These are phyloP conservation scores for Pluvialis apricaria DNA, from an alignment of 2,113 vertebrate species.

Conservation along the genomic window DNA sequence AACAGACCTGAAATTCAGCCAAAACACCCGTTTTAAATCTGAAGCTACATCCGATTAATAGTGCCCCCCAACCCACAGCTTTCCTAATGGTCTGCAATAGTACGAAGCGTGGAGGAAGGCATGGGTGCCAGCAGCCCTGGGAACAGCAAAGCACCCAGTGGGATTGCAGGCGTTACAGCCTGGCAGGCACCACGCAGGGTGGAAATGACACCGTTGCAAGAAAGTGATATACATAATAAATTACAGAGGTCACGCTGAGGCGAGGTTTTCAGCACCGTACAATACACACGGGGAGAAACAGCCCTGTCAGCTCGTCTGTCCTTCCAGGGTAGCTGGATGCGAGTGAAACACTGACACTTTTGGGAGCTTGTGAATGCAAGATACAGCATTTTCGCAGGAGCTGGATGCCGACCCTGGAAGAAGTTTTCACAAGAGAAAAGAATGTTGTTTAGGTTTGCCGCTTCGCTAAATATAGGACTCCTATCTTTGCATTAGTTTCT, in stretches of 20 bases:
- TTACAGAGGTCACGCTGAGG: neutral
- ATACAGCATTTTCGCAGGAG: neutral
- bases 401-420: neutral
- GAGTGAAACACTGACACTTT: neutral
- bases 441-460: slow-evolving; percentile 27
- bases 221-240: neutral
- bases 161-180: neutral
- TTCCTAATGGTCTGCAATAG: neutral
- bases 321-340: neutral
- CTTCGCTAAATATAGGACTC: slow-evolving; percentile 22
- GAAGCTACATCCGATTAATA: neutral
- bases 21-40: neutral
- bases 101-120: neutral
- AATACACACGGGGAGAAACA: neutral
- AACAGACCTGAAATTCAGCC: neutral
- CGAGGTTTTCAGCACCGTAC: neutral
- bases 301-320: neutral
- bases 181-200: neutral
- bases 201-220: neutral
- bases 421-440: slow-evolving; percentile 39
- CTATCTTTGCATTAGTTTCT: slow-evolving; percentile 5
- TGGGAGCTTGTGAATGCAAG: neutral
- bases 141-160: neutral
- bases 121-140: neutral
- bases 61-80: neutral